A percentile compares a stretch with the other conserved stretches of the same genome.
These are phyloP conservation scores for Caenorhabditis briggsae DNA, from an alignment of 1,140 invertebrate species.

Conservation along the genomic window DNA sequence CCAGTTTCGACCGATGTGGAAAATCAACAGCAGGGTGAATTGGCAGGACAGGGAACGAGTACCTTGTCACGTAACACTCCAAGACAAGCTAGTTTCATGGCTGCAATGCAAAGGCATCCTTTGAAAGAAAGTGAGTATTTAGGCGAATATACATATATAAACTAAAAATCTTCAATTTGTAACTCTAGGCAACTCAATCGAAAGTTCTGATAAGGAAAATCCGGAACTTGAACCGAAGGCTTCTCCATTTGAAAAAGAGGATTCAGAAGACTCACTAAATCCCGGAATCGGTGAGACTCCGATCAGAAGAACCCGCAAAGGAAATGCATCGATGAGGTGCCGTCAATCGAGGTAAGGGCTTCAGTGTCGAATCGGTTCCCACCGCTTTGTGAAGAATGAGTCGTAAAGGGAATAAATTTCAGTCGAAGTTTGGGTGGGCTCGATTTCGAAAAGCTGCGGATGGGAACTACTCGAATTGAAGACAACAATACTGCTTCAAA, in stretches of 20 bases:
- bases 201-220: too few relatives aligned
- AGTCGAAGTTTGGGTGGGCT: constrained; percentile 27
- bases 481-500: neutral
- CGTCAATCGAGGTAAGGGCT: constrained; percentile 12
- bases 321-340: neutral
- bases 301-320: neutral
- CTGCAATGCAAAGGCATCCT: constrained; percentile 20
- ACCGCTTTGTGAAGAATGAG: neutral
- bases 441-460: constrained; percentile 40
- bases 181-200: neutral
- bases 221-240: neutral
- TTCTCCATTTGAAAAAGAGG: neutral
- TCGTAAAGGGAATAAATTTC: neutral
- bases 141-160: too few relatives aligned
- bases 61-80: constrained; percentile 15
- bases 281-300: constrained; percentile 6
- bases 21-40: neutral
- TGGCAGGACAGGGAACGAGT: neutral
- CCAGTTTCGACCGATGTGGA: neutral
- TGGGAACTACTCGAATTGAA: constrained; percentile 18
- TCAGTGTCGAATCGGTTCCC: neutral
- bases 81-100: constrained; percentile 39
- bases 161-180: too few relatives aligned
- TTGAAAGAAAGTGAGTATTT: constrained; percentile 39
- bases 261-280: neutral